Conservation (phyloP, 2,888 invertebrate species). For the Steinernema hermaphroditum region DNA sequence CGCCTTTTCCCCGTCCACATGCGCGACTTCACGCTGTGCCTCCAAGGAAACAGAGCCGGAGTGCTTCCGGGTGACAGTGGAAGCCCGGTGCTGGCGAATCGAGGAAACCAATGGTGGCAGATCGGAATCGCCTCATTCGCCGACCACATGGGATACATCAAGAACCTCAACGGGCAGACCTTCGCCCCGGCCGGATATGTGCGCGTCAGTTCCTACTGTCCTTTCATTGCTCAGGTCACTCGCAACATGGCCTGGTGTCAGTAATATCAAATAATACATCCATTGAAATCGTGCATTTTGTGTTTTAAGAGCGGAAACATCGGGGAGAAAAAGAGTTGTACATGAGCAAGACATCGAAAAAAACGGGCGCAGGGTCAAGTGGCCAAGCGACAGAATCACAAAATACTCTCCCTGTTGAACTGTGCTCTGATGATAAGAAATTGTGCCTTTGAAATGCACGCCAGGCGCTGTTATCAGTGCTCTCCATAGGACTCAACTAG, state of each 20-base stretch:
- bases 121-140: neutral
- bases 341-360: no score
- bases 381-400: no score
- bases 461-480: no score
- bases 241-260: neutral
- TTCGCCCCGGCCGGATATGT: slow-evolving; percentile 9
- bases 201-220: slow-evolving; percentile 7
- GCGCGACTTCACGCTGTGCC: neutral
- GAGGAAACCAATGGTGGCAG: slow-evolving; percentile 7
- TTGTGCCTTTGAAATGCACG: no score
- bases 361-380: no score
- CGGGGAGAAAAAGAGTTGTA: no score
- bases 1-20: slow-evolving; percentile 4
- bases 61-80: slow-evolving; percentile 9
- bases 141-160: slow-evolving; percentile 4
- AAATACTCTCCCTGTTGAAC: no score
- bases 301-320: no score
- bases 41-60: neutral
- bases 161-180: neutral
- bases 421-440: no score
- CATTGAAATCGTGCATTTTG: no score
- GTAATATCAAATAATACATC: neutral
- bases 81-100: neutral
- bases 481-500: no score
- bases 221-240: slow-evolving; percentile 2